Conservation (phyloP, 2,888 invertebrate genomes). For the Chrysopilus asiliformis region DNA sequence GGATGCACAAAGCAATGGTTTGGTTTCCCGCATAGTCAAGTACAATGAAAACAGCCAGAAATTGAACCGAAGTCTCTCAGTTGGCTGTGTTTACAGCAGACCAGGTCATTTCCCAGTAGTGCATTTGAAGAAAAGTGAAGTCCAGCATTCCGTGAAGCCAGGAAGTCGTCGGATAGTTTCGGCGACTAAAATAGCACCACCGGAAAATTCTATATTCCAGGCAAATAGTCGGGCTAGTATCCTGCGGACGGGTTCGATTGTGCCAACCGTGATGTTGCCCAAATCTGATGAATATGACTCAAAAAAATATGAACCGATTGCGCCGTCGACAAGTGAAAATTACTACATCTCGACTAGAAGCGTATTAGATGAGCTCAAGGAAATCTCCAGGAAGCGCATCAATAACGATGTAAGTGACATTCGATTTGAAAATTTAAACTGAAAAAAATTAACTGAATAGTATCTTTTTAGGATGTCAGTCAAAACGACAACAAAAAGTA, state of each 20-base stretch:
- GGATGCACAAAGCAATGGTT: slow-evolving; percentile 41
- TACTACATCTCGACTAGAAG: slow-evolving; percentile 37
- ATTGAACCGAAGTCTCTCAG: slow-evolving; percentile 30
- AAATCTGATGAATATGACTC: slow-evolving; percentile 26
- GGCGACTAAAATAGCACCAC: slow-evolving; percentile 30
- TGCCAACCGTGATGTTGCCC: slow-evolving; percentile 21
- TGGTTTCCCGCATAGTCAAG: slow-evolving; percentile 38
- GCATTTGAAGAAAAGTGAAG: slow-evolving; percentile 36
- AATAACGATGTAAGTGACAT: slow-evolving; percentile 34
- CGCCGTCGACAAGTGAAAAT: slow-evolving; percentile 29
- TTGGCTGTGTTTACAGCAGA: slow-evolving; percentile 32
- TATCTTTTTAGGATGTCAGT: slow-evolving; percentile 24
- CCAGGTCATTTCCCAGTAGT: slow-evolving; percentile 39
- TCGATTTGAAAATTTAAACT: background rate
- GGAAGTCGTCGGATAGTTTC: slow-evolving; percentile 19
- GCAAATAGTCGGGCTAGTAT: slow-evolving; percentile 30
- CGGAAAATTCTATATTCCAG: slow-evolving; percentile 26
- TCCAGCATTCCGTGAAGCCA: slow-evolving; percentile 25
- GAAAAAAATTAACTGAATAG: background rate
- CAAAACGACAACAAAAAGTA: slow-evolving; percentile 25
- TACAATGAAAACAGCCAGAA: slow-evolving; percentile 33
- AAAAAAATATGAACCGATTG: slow-evolving; percentile 29
- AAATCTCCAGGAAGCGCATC: slow-evolving; percentile 43
- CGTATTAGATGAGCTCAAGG: slow-evolving; percentile 42
- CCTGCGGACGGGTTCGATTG: slow-evolving; percentile 23